Base-by-base conservation (phyloP, 2,888 invertebrate genomes). In the Himalopsyche kuldschensis region DNA sequence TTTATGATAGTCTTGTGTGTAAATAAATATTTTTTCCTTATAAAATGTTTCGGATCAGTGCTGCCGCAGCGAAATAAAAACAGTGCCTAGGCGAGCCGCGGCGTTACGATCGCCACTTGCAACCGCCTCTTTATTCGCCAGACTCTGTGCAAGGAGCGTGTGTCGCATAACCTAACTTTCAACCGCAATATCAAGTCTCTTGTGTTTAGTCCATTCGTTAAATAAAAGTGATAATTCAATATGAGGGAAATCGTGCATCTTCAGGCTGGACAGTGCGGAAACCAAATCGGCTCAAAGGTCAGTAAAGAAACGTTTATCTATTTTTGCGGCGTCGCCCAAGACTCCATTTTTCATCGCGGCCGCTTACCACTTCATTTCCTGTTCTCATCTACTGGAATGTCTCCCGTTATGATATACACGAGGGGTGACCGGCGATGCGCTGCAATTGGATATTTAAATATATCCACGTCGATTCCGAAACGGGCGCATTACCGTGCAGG, bases 211-310 rank as follows among this genome's bases (percentile, higher is more conserved):
- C 35, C 76, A 32, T 76, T 32, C n/a, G 32, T 76, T n/a, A 76
- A 20, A 69, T 76, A 20, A 76, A 32, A 76, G 76, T 76, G 76
- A 32, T 76, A 32, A 69, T 47, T 81, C 78, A 84, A 78, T 3
- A 97, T 97, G 97, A 95, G 97, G 92, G 97, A 97, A 94, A 97
- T 97, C 88, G 96, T 97, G 87, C 97, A 97, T 91, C 92, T 97
- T 86, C 97, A 97, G 90, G 97, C 95, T 85, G 97, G 97, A 84
- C 97, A 97, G 90, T 97, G 97, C 90, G 97, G 97, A 86, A 97
- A 97, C 90, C 97, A 97, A 91, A 97, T 97, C 89, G 97, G 97
- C 87, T 96, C 97, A 86, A 97, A 97, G 95, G 97, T 97, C 31
- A 82, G 84, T 75, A 35, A 80, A 75, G 8, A 11, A 41, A 69